These are phyloP conservation scores for Phortica okadai DNA, from an alignment of 2,888 invertebrate genomes.

Conservation along the genomic window DNA sequence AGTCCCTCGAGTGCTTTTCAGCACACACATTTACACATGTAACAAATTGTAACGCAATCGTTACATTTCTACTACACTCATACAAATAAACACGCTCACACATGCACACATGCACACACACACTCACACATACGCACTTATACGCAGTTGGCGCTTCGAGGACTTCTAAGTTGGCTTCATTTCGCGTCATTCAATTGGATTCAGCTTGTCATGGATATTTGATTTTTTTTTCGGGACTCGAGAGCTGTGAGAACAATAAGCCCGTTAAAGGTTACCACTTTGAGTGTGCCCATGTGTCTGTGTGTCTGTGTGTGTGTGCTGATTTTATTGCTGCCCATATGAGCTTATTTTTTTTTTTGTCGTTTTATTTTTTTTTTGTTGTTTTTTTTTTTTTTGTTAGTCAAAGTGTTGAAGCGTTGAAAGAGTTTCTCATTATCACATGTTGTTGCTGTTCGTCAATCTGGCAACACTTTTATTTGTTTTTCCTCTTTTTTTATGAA, in stretches of 20 bases:
- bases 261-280: background rate
- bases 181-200: conserved; percentile 37
- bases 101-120: conserved; percentile 1
- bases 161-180: conserved; percentile 33
- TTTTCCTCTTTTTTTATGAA: too few species aligned
- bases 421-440: too few species aligned
- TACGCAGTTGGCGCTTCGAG: background rate
- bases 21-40: conserved; percentile 73
- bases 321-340: too few species aligned
- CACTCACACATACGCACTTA: conserved; percentile 12
- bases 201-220: conserved; percentile 34
- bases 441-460: too few species aligned
- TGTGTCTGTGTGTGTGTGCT: too few species aligned
- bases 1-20: conserved; percentile 75
- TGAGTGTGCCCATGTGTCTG: too few species aligned
- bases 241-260: background rate
- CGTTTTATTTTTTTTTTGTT: too few species aligned
- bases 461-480: too few species aligned
- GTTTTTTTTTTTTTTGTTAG: too few species aligned
- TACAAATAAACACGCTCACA: conserved; percentile 7
- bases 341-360: too few species aligned
- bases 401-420: too few species aligned
- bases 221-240: conserved; percentile 20
- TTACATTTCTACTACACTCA: conserved; percentile 49
- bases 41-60: conserved; percentile 75